phyloP scores from a whole-genome alignment of 2,888 invertebrate genomes.

The Galerucella nymphaeae region DNA sequence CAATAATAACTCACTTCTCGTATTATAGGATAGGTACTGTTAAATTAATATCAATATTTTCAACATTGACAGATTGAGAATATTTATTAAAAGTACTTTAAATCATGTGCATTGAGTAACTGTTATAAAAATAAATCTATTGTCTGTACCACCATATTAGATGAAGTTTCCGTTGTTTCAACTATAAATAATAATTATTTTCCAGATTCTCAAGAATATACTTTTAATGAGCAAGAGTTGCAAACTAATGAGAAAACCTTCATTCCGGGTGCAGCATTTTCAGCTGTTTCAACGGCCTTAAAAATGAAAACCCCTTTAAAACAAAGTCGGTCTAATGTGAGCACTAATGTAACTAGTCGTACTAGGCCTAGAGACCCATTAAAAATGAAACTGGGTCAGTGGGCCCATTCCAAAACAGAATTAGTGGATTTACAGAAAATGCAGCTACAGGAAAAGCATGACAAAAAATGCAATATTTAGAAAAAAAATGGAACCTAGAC shows the following conservation, averaged over 20 bases:
- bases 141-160: not conserved
- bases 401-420: conserved; percentile 16
- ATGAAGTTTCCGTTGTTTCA: conserved; percentile 1
- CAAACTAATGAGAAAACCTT: not conserved
- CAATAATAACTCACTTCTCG: not conserved
- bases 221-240: not conserved
- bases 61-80: too few relatives aligned
- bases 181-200: not conserved
- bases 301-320: too few relatives aligned
- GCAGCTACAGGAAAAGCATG: conserved; percentile 10
- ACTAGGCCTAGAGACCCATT: conserved; percentile 9
- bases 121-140: conserved; percentile 3
- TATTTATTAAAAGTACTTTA: too few relatives aligned
- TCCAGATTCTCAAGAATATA: not conserved
- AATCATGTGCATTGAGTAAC: not conserved
- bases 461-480: conserved; percentile 7
- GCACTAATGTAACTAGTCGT: not conserved
- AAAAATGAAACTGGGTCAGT: too few relatives aligned
- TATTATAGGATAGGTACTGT: not conserved
- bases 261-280: not conserved
- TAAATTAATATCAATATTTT: not conserved
- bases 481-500: not conserved
- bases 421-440: conserved; percentile 16
- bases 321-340: not conserved
- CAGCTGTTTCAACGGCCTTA: too few relatives aligned